Conservation (phyloP, 2,797 vertebrate genomes). For the Halcyon badia region DNA sequence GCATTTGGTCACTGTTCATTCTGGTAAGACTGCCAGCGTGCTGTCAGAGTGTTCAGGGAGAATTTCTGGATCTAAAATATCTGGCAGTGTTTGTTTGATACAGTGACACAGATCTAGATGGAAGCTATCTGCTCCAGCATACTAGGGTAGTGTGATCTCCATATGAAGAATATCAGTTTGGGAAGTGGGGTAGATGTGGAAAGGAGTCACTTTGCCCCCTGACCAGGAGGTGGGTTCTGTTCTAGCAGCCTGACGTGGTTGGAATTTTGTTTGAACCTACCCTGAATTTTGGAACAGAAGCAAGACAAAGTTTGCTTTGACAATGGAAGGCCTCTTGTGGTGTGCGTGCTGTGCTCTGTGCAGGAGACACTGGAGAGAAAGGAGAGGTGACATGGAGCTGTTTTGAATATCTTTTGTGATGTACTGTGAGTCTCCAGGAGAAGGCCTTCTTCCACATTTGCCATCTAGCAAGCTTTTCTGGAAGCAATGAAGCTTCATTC, state of each 20-base stretch:
- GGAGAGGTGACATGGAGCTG: background rate
- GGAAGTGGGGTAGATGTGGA: background rate
- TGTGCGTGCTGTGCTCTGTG: background rate
- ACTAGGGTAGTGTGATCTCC: background rate
- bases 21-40: background rate
- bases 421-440: background rate
- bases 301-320: background rate
- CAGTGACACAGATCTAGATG: background rate
- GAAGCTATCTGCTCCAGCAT: background rate
- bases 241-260: background rate
- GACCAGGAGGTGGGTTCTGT: background rate
- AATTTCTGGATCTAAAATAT: background rate
- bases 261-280: background rate
- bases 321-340: background rate
- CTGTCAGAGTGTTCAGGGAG: background rate
- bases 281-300: background rate
- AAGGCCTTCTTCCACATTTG: background rate
- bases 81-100: background rate
- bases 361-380: background rate
- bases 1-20: background rate
- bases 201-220: background rate
- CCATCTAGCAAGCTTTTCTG: background rate
- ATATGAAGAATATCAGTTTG: accelerated
- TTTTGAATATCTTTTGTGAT: background rate
- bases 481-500: background rate